These are phyloP conservation scores for Falco berigora DNA, from an alignment of 2,797 vertebrate genomes.

Conservation along the genomic window DNA sequence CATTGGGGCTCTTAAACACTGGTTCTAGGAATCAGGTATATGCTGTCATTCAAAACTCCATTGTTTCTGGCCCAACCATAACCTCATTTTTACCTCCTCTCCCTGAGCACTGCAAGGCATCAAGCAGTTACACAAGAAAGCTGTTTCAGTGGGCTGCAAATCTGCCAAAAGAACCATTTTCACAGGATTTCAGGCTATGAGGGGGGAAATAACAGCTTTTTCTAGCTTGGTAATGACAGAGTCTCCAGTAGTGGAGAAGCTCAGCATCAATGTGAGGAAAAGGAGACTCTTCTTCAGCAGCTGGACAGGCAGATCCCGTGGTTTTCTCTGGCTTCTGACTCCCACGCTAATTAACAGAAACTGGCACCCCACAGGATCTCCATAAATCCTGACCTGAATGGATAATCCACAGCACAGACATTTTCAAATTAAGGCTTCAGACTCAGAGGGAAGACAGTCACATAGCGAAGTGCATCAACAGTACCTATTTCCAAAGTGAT, in stretches of 20 bases:
- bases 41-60: not conserved
- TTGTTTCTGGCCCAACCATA: not conserved
- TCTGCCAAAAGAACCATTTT: not conserved
- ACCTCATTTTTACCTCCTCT: not conserved
- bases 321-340: not conserved
- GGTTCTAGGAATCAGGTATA: not conserved
- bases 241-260: not conserved
- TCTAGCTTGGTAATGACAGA: not conserved
- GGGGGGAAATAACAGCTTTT: not conserved
- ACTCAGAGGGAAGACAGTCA: not conserved
- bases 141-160: not conserved
- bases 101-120: not conserved
- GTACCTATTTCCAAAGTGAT: not conserved
- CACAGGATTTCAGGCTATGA: not conserved
- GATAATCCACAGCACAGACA: not conserved
- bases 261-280: not conserved
- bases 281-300: not conserved
- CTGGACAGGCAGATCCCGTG: not conserved
- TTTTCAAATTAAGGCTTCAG: not conserved
- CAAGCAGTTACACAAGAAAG: not conserved
- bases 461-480: not conserved
- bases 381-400: slow-evolving; percentile 14
- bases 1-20: not conserved
- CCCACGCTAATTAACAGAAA: not conserved
- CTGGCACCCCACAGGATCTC: not conserved